Base-by-base conservation (phyloP, 2,888 invertebrate species). In the Bombylius discolor region DNA sequence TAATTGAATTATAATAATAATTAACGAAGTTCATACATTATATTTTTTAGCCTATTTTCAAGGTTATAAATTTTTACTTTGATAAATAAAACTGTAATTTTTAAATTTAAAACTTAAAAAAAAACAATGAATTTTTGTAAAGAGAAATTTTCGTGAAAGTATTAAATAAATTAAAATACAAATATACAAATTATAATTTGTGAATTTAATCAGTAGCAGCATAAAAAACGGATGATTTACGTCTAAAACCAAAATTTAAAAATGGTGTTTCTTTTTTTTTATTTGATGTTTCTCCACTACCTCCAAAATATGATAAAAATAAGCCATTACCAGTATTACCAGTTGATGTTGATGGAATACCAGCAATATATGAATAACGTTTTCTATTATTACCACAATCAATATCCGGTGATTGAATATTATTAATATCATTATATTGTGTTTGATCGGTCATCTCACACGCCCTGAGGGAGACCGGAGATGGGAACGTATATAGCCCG, bases 401-500 rank as follows among this genome's bases (percentile, higher is more conserved):
- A 42, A 42, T 42, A 42, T 42, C 39, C 11, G 39, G 39, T 42
- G 39, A 42, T 42, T 11, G 11, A 11, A 11, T 42, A 11, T 11
- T 42, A 42, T 11, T 42, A 42, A 11, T 42, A 11, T 42, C 8
- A 42, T 42, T 42, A 11, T 8, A 42, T 42, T 42, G 70, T 66
- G 72, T 70, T 65, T 70, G 65, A 67, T 73, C 78, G 83, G 85
- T 90, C 88, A 93, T 84, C 93, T 83, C 75, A 93, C 93, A 75
- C 92, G 84, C 71, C 93, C 93, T 62, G 91, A 92, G 52, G 92
- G 92, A 67, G 93, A 93, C 65, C 93, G 84, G 67, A 94, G 81
- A 76, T 93, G 89, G 63, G 92, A 93, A 66, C 91, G 84, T 73
- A 93, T 92, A 78, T 92, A 92, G 60, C 74, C 74, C 70, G 74